Evolutionary conservation across 2,888 invertebrate genomes (phyloP).

Genomic region (Oscheius sp.): DNA sequence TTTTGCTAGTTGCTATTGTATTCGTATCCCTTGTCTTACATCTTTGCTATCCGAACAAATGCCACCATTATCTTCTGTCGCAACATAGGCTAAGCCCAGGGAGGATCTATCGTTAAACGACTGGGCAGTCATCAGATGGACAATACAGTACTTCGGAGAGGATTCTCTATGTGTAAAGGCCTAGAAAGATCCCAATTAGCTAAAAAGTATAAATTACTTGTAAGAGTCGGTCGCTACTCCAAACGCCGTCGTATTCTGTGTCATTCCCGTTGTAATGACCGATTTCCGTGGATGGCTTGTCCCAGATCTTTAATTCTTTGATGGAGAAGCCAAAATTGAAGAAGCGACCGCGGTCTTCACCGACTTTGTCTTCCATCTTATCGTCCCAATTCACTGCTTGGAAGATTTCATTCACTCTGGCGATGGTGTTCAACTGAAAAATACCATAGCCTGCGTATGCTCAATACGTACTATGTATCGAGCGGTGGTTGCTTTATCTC

Average conservation of each 20-base stretch:
- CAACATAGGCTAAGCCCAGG: constrained; percentile 14
- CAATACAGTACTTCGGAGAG: constrained; percentile 40
- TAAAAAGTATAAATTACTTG: constrained; percentile 2
- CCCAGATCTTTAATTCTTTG: constrained; percentile 46
- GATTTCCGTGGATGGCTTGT: constrained; percentile 29
- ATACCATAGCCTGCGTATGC: too few species aligned
- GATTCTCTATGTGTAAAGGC: constrained; percentile 40
- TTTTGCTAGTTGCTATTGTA: too few species aligned
- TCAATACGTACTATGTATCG: constrained; percentile 35
- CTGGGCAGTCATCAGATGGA: constrained; percentile 42
- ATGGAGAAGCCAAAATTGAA: constrained; percentile 47
- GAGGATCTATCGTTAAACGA: constrained; percentile 28
- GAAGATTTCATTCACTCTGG: constrained; percentile 45
- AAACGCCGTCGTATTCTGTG: neutral
- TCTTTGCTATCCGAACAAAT: constrained; percentile 6
- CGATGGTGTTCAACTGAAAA: constrained; percentile 42
- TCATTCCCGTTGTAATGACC: constrained; percentile 41
- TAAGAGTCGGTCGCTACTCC: constrained; percentile 19
- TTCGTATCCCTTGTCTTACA: too few species aligned
- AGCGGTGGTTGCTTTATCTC: constrained; percentile 36
- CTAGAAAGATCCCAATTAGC: constrained; percentile 19
- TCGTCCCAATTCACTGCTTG: constrained; percentile 45
- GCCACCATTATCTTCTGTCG: constrained; percentile 1
- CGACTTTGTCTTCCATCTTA: constrained; percentile 32
- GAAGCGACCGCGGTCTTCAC: constrained; percentile 33